Conservation (phyloP, 2,113 vertebrate genomes). For the Tetrao urogallus region DNA sequence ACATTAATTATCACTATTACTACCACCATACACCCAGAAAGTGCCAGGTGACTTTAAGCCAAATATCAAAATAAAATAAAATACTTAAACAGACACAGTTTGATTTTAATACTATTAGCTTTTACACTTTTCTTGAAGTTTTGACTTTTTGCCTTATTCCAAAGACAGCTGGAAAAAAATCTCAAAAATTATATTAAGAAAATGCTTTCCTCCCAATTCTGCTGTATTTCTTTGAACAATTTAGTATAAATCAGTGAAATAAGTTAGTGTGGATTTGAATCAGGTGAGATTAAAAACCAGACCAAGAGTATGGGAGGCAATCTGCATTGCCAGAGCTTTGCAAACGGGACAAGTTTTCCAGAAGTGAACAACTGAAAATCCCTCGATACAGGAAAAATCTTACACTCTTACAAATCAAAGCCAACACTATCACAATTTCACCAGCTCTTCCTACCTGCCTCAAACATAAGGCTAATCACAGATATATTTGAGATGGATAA, state of each 20-base stretch:
- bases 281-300: background rate
- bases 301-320: background rate
- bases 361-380: background rate
- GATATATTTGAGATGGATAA: background rate
- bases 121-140: background rate
- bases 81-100: background rate
- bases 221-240: background rate
- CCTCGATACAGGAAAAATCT: background rate
- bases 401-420: background rate
- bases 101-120: background rate
- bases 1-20: background rate
- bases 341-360: background rate
- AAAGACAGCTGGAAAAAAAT: background rate
- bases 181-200: background rate
- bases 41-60: background rate
- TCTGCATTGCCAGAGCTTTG: background rate
- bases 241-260: background rate
- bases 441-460: background rate
- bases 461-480: background rate
- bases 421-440: background rate
- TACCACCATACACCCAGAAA: background rate
- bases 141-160: background rate
- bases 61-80: background rate
- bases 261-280: background rate
- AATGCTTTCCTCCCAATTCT: background rate